phyloP scores from a whole-genome alignment of 2,113 vertebrate species.

The Lasiurus borealis region DNA sequence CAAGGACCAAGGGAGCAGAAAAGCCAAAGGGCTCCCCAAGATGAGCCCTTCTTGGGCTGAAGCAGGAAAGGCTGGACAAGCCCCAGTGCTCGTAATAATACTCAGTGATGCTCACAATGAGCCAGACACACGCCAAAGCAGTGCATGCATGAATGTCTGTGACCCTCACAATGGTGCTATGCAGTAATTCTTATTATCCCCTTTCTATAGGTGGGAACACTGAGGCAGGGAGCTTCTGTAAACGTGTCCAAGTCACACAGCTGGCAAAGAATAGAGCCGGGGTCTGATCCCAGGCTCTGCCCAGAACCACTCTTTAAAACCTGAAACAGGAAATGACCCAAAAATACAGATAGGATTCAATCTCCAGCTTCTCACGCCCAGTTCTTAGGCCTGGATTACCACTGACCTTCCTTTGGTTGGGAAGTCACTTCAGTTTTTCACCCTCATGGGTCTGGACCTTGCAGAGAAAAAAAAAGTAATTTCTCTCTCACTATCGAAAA shows the following conservation, averaged over 20 bases:
- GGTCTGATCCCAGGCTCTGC: background rate
- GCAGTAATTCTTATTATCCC: background rate
- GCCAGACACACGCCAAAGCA: background rate
- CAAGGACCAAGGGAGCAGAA: background rate
- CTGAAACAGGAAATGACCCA: background rate
- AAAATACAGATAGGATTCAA: background rate
- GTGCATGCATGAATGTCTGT: background rate
- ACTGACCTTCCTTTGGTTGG: background rate
- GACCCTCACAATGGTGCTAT: background rate
- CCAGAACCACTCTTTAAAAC: background rate
- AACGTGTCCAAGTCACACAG: background rate
- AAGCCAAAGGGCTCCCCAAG: background rate
- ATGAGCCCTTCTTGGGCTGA: background rate
- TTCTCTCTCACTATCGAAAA: background rate
- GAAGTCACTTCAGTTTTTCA: slow-evolving; percentile 45
- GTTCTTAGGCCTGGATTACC: background rate
- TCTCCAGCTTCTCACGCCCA: background rate
- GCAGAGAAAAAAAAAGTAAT: background rate
- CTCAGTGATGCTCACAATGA: background rate
- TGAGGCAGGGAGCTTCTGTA: background rate
- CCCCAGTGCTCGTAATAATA: background rate
- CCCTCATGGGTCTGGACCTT: background rate
- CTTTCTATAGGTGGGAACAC: background rate
- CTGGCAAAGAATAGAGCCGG: background rate
- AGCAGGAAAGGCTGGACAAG: background rate